Percentiles rank a stretch among this genome's conserved stretches.
Evolutionary conservation across 2,113 vertebrate species (phyloP).

Genomic region (Sinocyclocheilus grahami): DNA sequence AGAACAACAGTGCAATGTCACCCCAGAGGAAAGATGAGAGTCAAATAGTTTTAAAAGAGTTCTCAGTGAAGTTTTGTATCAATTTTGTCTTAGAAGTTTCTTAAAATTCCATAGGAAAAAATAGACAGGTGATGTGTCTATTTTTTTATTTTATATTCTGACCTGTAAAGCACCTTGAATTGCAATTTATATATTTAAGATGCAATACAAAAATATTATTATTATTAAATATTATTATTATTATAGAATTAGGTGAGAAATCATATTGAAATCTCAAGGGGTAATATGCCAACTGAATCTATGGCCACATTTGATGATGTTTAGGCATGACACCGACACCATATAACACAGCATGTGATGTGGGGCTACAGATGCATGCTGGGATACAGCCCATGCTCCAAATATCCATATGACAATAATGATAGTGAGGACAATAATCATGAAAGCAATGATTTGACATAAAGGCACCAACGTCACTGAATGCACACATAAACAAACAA

Average conservation of each 20-base stretch:
- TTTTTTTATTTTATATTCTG: not conserved
- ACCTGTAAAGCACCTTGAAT: not conserved
- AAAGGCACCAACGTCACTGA: slow-evolving; percentile 1
- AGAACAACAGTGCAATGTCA: not conserved
- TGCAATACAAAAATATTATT: not conserved
- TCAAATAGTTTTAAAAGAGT: not conserved
- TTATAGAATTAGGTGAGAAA: slow-evolving; percentile 1
- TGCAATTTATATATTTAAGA: not conserved
- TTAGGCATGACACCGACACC: not conserved
- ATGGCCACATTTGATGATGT: slow-evolving; percentile 2
- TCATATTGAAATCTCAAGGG: not conserved
- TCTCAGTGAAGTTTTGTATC: not conserved
- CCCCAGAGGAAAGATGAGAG: not conserved
- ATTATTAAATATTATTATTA: not conserved
- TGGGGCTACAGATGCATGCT: slow-evolving; percentile 48
- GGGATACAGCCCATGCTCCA: slow-evolving; percentile 49
- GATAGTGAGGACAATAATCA: slow-evolving; percentile 13
- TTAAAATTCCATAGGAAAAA: not conserved
- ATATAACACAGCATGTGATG: slow-evolving; percentile 8
- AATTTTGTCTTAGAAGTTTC: not conserved
- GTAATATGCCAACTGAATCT: not conserved
- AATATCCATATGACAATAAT: slow-evolving; percentile 36
- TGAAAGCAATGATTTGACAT: slow-evolving; percentile 17
- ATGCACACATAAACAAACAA: slow-evolving; percentile 18
- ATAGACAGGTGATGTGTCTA: not conserved